A percentile compares a stretch with the other conserved stretches of the same genome.
These are phyloP conservation scores for Gonioctena quinquepunctata DNA, from an alignment of 1,140 invertebrate genomes.

Conservation along the genomic window DNA sequence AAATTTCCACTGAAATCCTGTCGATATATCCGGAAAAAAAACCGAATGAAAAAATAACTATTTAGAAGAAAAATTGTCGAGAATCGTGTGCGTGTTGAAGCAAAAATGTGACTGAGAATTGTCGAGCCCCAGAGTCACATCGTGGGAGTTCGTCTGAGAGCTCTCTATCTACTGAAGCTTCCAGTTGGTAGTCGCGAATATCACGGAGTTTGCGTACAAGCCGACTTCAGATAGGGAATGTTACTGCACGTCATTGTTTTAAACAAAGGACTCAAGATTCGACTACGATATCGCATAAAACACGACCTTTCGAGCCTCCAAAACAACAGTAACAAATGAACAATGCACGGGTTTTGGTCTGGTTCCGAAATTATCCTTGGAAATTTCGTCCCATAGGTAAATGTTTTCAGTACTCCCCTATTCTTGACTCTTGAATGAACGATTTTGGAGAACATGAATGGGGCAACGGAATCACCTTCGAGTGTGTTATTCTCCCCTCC, in stretches of 20 bases:
- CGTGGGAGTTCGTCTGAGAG: neutral
- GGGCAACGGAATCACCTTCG: too few species aligned
- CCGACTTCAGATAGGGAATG: neutral
- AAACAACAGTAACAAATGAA: too few species aligned
- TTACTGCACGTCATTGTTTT: neutral
- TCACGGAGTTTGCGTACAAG: neutral
- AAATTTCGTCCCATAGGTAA: too few species aligned
- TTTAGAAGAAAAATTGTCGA: neutral
- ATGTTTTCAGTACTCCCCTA: too few species aligned
- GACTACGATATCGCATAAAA: too few species aligned
- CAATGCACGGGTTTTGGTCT: too few species aligned
- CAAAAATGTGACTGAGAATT: neutral
- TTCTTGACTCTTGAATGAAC: too few species aligned
- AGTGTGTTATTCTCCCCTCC: too few species aligned
- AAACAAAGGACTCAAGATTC: neutral
- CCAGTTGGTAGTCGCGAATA: neutral
- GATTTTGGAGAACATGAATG: too few species aligned
- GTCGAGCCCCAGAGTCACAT: neutral
- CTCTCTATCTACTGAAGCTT: neutral
- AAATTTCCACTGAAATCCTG: too few species aligned
- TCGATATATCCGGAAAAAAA: neutral
- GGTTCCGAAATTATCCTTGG: too few species aligned
- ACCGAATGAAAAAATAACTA: neutral
- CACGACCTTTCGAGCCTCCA: too few species aligned
- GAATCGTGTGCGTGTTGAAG: neutral